These are phyloP conservation scores for Sabatieria punctata DNA, from an alignment of 2,888 invertebrate genomes.

Conservation along the genomic window DNA sequence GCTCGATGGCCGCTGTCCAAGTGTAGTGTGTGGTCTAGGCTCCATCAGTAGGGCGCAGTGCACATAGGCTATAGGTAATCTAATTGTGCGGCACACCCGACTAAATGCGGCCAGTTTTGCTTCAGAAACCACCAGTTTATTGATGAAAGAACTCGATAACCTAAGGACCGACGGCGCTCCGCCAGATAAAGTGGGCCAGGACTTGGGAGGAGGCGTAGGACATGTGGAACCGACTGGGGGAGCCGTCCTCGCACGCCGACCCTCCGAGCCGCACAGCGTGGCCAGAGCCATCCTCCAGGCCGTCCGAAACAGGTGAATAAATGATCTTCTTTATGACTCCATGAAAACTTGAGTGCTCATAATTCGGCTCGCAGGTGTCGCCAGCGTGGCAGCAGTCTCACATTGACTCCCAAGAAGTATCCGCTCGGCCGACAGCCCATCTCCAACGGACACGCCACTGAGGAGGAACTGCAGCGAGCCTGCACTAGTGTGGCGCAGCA, in stretches of 20 bases:
- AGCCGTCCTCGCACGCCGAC: neutral
- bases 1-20: too few relatives aligned
- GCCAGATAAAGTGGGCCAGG: too few relatives aligned
- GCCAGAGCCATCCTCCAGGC: conserved; percentile 2
- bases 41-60: too few relatives aligned
- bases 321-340: neutral
- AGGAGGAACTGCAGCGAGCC: neutral
- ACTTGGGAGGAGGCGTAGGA: too few relatives aligned
- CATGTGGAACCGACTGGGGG: neutral
- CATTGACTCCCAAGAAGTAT: neutral
- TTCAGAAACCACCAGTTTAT: neutral
- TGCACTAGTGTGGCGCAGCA: neutral
- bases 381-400: neutral
- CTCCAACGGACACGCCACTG: conserved; percentile 7
- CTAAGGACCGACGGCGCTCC: neutral
- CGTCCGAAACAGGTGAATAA: neutral
- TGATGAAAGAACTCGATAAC: conserved; percentile 1
- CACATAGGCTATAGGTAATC: too few relatives aligned
- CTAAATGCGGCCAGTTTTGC: too few relatives aligned
- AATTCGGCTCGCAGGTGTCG: neutral
- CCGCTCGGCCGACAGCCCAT: neutral
- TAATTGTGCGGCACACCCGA: too few relatives aligned
- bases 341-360: too few relatives aligned
- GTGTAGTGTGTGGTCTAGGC: too few relatives aligned
- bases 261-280: neutral